phyloP scores from a whole-genome alignment of 1,140 invertebrate genomes.

The Periplaneta americana region DNA sequence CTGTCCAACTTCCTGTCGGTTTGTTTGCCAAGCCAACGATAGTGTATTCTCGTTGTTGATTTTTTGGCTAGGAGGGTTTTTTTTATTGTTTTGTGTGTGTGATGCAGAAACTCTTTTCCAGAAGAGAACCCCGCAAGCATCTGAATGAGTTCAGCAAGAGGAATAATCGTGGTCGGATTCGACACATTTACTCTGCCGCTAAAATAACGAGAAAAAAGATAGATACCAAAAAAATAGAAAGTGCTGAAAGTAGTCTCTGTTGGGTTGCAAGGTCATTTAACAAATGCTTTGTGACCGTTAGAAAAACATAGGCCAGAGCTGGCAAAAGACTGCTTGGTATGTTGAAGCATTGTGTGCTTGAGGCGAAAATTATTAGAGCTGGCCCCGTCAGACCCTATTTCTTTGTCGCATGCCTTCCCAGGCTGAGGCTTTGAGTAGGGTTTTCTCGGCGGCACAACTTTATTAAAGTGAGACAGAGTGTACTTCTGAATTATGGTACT shows the following conservation, averaged over 20 bases:
- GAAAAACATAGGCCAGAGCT: too few species aligned
- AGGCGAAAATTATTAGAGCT: not conserved
- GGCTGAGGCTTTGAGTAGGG: not conserved
- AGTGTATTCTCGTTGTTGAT: not conserved
- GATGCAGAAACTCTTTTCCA: conserved; percentile 20
- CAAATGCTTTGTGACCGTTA: not conserved
- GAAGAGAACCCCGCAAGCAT: conserved; percentile 10
- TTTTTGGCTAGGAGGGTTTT: not conserved
- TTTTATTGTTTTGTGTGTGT: conserved; percentile 15
- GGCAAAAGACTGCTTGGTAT: too few species aligned
- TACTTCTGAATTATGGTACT: not conserved
- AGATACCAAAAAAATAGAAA: not conserved
- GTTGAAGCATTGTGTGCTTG: not conserved
- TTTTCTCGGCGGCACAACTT: not conserved
- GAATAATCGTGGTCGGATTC: not conserved
- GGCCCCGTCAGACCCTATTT: not conserved
- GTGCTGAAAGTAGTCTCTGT: not conserved
- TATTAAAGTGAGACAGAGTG: not conserved
- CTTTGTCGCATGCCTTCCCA: not conserved
- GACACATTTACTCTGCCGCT: not conserved
- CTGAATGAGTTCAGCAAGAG: conserved; percentile 5
- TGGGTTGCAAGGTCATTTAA: not conserved
- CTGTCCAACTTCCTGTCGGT: too few species aligned
- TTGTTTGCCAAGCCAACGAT: not conserved
- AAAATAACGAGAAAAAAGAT: not conserved